These are phyloP conservation scores for Bugula neritina DNA, from an alignment of 2,888 invertebrate species.

Conservation along the genomic window DNA sequence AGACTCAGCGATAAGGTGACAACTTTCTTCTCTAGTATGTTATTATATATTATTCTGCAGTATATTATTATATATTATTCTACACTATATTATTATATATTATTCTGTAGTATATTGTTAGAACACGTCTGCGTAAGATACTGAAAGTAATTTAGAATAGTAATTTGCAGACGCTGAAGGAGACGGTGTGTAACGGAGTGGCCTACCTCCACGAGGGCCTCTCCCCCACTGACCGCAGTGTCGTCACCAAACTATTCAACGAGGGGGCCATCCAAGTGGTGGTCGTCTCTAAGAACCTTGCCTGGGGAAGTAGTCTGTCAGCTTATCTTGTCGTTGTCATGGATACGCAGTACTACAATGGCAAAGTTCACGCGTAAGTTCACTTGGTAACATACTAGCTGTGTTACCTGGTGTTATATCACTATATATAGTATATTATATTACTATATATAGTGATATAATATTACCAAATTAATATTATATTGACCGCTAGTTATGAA, in stretches of 20 bases:
- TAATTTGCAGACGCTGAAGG: constrained; percentile 77
- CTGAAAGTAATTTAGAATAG: too few species aligned
- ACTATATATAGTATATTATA: too few species aligned
- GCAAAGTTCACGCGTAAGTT: constrained; percentile 60
- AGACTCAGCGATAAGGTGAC: constrained; percentile 76
- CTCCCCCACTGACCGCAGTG: constrained; percentile 71
- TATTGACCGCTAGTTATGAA: constrained; percentile 72
- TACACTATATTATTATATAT: too few species aligned
- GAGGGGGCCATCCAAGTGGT: constrained; percentile 83
- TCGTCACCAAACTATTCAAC: constrained; percentile 88
- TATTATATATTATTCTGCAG: too few species aligned
- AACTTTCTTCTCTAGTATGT: too few species aligned
- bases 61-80: too few species aligned
- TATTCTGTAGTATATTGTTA: too few species aligned
- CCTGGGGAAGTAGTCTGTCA: constrained; percentile 81
- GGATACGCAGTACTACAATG: constrained; percentile 88
- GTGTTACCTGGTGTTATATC: too few species aligned
- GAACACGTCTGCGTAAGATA: too few species aligned
- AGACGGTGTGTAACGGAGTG: constrained; percentile 88
- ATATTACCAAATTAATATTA: too few species aligned
- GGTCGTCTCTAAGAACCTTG: constrained; percentile 83
- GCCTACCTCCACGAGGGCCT: constrained; percentile 96
- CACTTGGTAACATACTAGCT: too few species aligned
- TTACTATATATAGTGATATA: too few species aligned
- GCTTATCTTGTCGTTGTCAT: constrained; percentile 93